A percentile compares a stretch with the other conserved stretches of the same genome.
Evolutionary conservation across 1,140 invertebrate genomes (phyloP).

Genomic region (Helicoverpa armigera): DNA sequence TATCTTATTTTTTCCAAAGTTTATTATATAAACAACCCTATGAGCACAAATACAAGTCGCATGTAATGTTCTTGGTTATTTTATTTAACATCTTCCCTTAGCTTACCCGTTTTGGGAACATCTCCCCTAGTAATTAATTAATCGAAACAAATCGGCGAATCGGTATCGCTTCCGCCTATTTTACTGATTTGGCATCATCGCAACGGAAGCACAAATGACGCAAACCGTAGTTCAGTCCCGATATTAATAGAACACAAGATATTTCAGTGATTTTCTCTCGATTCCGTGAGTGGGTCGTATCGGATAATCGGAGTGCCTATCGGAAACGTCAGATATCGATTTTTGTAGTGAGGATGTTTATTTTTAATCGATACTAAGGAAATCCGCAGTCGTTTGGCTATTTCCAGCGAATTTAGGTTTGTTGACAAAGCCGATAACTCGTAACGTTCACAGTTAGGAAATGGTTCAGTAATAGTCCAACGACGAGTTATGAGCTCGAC

Average conservation of each 20-base stretch:
- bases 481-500: conserved; percentile 10
- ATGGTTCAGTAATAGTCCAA: conserved; percentile 20
- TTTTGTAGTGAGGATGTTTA: conserved; percentile 30
- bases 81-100: no score
- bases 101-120: no score
- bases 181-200: conserved; percentile 50
- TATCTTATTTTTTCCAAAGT: no score
- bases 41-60: no score
- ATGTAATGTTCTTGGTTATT: no score
- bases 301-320: conserved; percentile 15
- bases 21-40: no score
- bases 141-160: conserved; percentile 40
- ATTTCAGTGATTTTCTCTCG: conserved; percentile 48
- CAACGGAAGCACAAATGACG: conserved; percentile 57
- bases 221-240: conserved; percentile 46
- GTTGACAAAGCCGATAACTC: conserved; percentile 29
- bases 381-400: background rate
- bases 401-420: conserved; percentile 24
- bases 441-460: conserved; percentile 29
- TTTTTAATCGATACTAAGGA: conserved; percentile 43
- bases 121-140: conserved; percentile 45
- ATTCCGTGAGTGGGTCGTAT: conserved; percentile 33
- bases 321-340: conserved; percentile 39
- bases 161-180: conserved; percentile 19
- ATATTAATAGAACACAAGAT: conserved; percentile 47